phyloP scores from a whole-genome alignment of 1,140 invertebrate species.

The Ladona fulva region DNA sequence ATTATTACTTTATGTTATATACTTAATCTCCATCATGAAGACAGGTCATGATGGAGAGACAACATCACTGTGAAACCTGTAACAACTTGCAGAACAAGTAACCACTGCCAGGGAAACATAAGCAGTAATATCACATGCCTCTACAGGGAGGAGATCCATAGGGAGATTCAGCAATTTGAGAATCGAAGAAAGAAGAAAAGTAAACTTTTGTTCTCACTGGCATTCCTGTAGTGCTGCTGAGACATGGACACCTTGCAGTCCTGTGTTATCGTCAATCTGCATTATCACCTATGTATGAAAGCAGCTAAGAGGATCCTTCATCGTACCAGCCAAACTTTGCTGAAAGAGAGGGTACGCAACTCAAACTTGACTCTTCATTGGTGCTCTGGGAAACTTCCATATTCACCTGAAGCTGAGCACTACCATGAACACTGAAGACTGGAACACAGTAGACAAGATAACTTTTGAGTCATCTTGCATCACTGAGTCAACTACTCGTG shows the following conservation, averaged over 20 bases:
- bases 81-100: too few species aligned
- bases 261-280: not conserved
- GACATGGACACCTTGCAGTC: not conserved
- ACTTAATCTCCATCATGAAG: too few species aligned
- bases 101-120: not conserved
- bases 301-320: not conserved
- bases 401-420: not conserved
- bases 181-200: not conserved
- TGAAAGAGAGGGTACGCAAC: not conserved
- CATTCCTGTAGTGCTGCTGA: not conserved
- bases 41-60: too few species aligned
- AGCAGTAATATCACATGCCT: not conserved
- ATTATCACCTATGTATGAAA: not conserved
- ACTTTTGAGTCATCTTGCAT: not conserved
- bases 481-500: too few species aligned
- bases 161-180: not conserved
- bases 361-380: not conserved
- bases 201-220: not conserved
- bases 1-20: too few species aligned
- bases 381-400: not conserved
- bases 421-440: not conserved
- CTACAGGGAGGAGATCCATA: not conserved
- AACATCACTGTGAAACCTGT: too few species aligned
- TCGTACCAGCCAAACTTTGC: not conserved
- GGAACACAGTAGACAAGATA: not conserved